These are phyloP conservation scores for Pissodes strobi DNA, from an alignment of 1,140 invertebrate species.

Conservation along the genomic window DNA sequence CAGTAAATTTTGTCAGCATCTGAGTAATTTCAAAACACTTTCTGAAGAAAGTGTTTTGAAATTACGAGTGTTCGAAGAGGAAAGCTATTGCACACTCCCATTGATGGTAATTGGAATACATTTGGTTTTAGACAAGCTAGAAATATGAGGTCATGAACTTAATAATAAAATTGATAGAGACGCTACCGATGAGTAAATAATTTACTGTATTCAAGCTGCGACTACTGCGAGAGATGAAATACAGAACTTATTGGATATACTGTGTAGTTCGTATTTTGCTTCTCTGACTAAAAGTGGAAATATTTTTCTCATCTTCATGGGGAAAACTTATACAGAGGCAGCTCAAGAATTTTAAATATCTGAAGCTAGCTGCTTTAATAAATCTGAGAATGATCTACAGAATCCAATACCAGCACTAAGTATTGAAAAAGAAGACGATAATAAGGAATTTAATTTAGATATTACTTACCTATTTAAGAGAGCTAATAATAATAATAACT, in stretches of 20 bases:
- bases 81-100: background rate
- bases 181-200: constrained; percentile 1
- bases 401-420: constrained; percentile 1
- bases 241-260: background rate
- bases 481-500: too few relatives aligned
- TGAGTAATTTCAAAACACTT: too few relatives aligned
- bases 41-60: too few relatives aligned
- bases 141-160: constrained; percentile 2
- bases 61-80: too few relatives aligned
- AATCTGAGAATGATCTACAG: constrained; percentile 8
- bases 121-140: background rate
- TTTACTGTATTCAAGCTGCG: background rate
- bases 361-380: background rate
- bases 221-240: constrained; percentile 13
- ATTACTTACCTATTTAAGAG: too few relatives aligned
- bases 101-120: background rate
- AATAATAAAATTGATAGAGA: constrained; percentile 12
- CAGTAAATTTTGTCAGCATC: too few relatives aligned
- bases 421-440: constrained; percentile 3
- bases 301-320: background rate
- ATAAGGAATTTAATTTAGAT: too few relatives aligned
- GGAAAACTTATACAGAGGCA: background rate
- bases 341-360: background rate
- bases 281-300: background rate
- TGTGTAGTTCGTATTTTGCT: background rate